Evolutionary conservation across 2,113 vertebrate species (phyloP).

Genomic region (Datnioides undecimradiatus): DNA sequence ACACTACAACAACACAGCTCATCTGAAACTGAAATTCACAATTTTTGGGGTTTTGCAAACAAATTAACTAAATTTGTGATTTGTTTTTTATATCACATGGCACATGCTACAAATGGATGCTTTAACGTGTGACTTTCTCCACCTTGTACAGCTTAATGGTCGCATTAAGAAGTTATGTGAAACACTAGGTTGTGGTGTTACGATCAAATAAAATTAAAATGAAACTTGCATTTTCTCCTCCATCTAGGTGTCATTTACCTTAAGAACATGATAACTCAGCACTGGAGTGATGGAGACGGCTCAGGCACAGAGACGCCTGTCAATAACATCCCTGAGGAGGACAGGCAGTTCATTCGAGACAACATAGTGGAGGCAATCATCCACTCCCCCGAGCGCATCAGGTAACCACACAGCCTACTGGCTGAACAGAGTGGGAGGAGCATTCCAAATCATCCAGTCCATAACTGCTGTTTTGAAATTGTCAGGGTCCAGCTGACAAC

Average conservation of each 20-base stretch:
- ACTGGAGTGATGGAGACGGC: slow-evolving; percentile 95
- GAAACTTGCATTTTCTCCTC: neutral
- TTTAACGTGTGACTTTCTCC: neutral
- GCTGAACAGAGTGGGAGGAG: neutral
- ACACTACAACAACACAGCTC: too few relatives aligned
- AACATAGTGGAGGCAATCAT: slow-evolving; percentile 99
- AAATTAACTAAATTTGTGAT: too few relatives aligned
- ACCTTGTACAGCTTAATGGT: too few relatives aligned
- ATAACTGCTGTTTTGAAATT: neutral
- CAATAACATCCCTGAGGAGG: slow-evolving; percentile 96
- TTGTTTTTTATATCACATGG: neutral
- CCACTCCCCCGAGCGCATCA: slow-evolving; percentile 97
- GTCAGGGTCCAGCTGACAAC: slow-evolving; percentile 97
- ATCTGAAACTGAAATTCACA: too few relatives aligned
- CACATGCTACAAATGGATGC: neutral
- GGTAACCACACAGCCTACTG: slow-evolving; percentile 81
- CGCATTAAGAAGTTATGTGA: neutral
- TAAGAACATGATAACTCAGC: slow-evolving; percentile 99
- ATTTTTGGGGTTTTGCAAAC: neutral
- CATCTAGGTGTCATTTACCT: slow-evolving; percentile 96
- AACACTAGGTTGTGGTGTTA: too few relatives aligned
- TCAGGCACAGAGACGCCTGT: slow-evolving; percentile 88
- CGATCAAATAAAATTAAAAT: neutral
- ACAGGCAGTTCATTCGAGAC: slow-evolving; percentile 95
- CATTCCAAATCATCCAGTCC: slow-evolving; percentile 33